Conservation (phyloP, 2,888 invertebrate genomes). For the Nectonema munidae region DNA sequence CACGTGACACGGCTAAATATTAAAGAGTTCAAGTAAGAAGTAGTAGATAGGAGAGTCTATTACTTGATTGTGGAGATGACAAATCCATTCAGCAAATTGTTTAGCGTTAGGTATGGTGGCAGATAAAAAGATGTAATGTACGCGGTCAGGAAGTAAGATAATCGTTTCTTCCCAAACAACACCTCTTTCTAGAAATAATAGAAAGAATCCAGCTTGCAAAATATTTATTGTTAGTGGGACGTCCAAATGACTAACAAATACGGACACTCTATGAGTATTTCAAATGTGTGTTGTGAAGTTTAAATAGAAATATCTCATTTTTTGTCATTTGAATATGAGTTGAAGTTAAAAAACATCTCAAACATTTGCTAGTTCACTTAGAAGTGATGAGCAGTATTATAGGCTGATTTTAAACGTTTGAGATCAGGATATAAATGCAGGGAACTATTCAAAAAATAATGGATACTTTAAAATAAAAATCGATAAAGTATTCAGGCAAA, state of each 20-base stretch:
- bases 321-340: too few species aligned
- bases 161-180: slow-evolving; percentile 99
- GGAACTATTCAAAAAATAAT: too few species aligned
- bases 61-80: slow-evolving; percentile 42
- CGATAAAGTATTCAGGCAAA: too few species aligned
- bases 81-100: slow-evolving; percentile 35
- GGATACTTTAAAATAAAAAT: too few species aligned
- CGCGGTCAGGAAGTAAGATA: slow-evolving; percentile 75
- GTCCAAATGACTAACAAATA: too few species aligned
- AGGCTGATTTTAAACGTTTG: too few species aligned
- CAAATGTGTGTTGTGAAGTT: background rate
- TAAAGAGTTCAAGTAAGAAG: background rate
- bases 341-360: too few species aligned
- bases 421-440: too few species aligned
- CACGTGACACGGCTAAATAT: slow-evolving; percentile 62
- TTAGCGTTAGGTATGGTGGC: slow-evolving; percentile 95
- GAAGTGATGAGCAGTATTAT: too few species aligned
- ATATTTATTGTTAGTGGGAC: too few species aligned
- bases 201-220: background rate
- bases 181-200: slow-evolving; percentile 38
- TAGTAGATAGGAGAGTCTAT: background rate
- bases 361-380: too few species aligned
- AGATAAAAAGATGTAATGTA: slow-evolving; percentile 87
- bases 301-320: too few species aligned
- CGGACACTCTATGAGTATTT: slow-evolving; percentile 11